phyloP scores from a whole-genome alignment of 2,888 invertebrate genomes.

The Caenorhabditis japonica region DNA sequence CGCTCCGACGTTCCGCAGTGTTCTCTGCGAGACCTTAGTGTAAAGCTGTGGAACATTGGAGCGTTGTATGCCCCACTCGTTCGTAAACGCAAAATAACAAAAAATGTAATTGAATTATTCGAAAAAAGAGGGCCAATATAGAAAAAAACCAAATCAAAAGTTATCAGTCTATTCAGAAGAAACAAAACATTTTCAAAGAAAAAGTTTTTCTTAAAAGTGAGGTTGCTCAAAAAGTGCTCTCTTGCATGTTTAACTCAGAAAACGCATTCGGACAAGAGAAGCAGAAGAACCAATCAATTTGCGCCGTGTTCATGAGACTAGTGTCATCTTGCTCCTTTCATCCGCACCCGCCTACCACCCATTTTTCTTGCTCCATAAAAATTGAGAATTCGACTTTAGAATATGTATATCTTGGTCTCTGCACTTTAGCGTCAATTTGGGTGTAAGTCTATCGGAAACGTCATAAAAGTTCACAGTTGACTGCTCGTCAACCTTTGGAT shows the following conservation, averaged over 20 bases:
- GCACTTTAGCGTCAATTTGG: constrained; percentile 16
- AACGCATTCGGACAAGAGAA: constrained; percentile 26
- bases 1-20: too few species aligned
- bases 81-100: too few species aligned
- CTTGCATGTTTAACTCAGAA: constrained; percentile 33
- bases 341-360: constrained; percentile 1
- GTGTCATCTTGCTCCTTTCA: constrained; percentile 1
- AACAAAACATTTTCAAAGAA: constrained; percentile 7
- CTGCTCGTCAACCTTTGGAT: constrained; percentile 15
- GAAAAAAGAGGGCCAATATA: too few species aligned
- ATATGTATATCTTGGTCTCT: too few species aligned
- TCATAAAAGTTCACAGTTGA: constrained; percentile 20
- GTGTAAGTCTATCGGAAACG: constrained; percentile 2
- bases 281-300: constrained; percentile 32
- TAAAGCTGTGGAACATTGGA: too few species aligned
- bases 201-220: too few species aligned
- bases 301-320: constrained; percentile 25
- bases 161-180: constrained; percentile 5
- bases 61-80: too few species aligned
- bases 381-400: constrained; percentile 1
- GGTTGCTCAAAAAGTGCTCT: constrained; percentile 20
- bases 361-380: constrained; percentile 13
- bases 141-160: too few species aligned
- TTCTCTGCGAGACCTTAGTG: too few species aligned
- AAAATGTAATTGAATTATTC: too few species aligned